Percentiles rank a stretch among this genome's conserved stretches.
Conservation (phyloP, 2,113 vertebrate genomes). For the Pteruthius melanotis region DNA sequence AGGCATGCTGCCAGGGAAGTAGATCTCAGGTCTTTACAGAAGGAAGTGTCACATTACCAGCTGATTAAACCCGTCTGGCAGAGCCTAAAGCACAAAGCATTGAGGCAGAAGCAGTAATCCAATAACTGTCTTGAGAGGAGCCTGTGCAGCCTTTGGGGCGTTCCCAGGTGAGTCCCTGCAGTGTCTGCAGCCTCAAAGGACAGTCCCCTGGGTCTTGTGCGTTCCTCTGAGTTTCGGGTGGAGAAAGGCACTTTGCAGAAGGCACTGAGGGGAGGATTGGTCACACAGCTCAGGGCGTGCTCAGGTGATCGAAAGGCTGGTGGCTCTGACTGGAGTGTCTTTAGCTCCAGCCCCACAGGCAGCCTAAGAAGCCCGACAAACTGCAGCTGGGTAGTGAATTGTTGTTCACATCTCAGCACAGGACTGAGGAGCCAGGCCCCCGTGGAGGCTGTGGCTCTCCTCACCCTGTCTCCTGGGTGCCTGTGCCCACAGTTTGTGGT, state of each 20-base stretch:
- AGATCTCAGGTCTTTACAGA: background rate
- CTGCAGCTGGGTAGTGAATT: background rate
- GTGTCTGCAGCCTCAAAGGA: background rate
- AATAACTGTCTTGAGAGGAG: background rate
- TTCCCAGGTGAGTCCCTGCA: background rate
- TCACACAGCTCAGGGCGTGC: background rate
- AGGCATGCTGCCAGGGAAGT: background rate
- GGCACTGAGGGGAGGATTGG: background rate
- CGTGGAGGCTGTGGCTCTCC: fast-evolving
- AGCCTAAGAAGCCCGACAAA: background rate
- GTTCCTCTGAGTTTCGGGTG: background rate
- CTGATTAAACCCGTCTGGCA: slow-evolving; percentile 13
- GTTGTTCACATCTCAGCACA: fast-evolving
- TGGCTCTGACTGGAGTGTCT: background rate
- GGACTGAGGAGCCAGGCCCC: background rate
- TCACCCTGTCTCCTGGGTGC: background rate
- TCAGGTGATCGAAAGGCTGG: background rate
- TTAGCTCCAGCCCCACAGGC: background rate
- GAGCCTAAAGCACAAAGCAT: background rate
- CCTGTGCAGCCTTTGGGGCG: background rate
- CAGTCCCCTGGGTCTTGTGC: background rate
- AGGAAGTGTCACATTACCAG: slow-evolving; percentile 40
- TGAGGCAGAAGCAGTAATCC: background rate
- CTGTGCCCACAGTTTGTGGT: background rate
- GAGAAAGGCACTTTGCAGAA: background rate